Percentiles rank a stretch among this genome's conserved stretches.
phyloP scores from a whole-genome alignment of 2,888 invertebrate genomes.

The Drosophila emarginata region DNA sequence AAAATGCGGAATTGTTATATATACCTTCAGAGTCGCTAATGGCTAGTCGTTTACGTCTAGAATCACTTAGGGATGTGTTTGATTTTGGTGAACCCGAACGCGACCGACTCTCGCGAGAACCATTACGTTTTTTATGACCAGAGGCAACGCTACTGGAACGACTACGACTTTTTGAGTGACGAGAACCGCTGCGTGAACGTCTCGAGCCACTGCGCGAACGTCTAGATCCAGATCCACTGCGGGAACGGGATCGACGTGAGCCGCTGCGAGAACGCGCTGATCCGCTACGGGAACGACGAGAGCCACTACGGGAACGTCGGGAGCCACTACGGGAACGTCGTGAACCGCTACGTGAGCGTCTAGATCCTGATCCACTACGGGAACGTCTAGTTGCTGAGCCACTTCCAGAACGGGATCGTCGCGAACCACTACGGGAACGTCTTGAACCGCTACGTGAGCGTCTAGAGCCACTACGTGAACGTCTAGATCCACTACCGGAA shows the following conservation, averaged over 20 bases:
- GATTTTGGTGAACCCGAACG: slow-evolving; percentile 50
- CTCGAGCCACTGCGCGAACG: slow-evolving; percentile 40
- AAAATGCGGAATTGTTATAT: background rate
- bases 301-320: slow-evolving; percentile 48
- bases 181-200: slow-evolving; percentile 64
- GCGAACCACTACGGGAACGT: slow-evolving; percentile 60
- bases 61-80: slow-evolving; percentile 37
- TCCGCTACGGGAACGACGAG: slow-evolving; percentile 44
- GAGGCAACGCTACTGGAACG: slow-evolving; percentile 51
- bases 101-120: slow-evolving; percentile 48
- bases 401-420: slow-evolving; percentile 36
- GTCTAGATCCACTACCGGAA: slow-evolving; percentile 49
- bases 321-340: slow-evolving; percentile 69
- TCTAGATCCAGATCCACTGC: slow-evolving; percentile 40
- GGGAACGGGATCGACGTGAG: slow-evolving; percentile 49
- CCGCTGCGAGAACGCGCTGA: slow-evolving; percentile 61
- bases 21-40: slow-evolving; percentile 86
- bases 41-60: slow-evolving; percentile 54
- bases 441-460: slow-evolving; percentile 48
- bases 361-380: slow-evolving; percentile 38
- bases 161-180: slow-evolving; percentile 44
- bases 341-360: slow-evolving; percentile 49
- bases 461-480: slow-evolving; percentile 55
- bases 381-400: slow-evolving; percentile 24
- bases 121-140: slow-evolving; percentile 51